phyloP scores from a whole-genome alignment of 2,797 vertebrate species.

The Sparidentex hasta region DNA sequence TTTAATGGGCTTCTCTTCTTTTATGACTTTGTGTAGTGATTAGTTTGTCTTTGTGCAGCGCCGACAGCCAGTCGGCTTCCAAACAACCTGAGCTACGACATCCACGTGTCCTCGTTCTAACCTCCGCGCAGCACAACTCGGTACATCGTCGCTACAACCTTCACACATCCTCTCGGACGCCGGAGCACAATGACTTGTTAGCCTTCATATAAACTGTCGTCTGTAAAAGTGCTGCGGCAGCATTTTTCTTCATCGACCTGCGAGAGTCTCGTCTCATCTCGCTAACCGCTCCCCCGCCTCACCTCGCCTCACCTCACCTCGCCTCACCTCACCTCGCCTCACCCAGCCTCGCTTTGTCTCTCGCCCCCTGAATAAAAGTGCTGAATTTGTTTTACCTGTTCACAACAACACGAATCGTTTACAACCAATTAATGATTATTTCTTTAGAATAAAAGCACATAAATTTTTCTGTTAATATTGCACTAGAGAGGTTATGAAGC shows the following conservation, averaged over 20 bases:
- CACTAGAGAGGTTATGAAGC: neutral
- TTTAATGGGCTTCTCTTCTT: neutral
- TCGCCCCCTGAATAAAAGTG: neutral
- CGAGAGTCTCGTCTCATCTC: conserved; percentile 10
- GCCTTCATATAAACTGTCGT: conserved; percentile 33
- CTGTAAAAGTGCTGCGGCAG: conserved; percentile 41
- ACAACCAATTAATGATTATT: neutral
- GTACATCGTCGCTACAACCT: conserved; percentile 31
- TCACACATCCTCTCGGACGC: conserved; percentile 34
- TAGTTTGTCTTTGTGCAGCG: conserved; percentile 1
- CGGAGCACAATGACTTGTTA: conserved; percentile 29
- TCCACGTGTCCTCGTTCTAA: conserved; percentile 6
- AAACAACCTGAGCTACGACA: neutral
- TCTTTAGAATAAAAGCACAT: neutral
- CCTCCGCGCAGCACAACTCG: neutral
- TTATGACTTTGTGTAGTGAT: neutral
- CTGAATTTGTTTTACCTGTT: neutral
- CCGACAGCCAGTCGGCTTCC: conserved; percentile 1
- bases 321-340: neutral
- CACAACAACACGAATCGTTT: neutral
- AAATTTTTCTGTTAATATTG: neutral
- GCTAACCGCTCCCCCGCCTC: neutral
- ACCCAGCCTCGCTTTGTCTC: neutral
- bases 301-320: neutral
- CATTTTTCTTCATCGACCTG: conserved; percentile 39